Evolutionary conservation across 1,140 invertebrate genomes (phyloP).

Genomic region (Thalassaphorura encarpata): DNA sequence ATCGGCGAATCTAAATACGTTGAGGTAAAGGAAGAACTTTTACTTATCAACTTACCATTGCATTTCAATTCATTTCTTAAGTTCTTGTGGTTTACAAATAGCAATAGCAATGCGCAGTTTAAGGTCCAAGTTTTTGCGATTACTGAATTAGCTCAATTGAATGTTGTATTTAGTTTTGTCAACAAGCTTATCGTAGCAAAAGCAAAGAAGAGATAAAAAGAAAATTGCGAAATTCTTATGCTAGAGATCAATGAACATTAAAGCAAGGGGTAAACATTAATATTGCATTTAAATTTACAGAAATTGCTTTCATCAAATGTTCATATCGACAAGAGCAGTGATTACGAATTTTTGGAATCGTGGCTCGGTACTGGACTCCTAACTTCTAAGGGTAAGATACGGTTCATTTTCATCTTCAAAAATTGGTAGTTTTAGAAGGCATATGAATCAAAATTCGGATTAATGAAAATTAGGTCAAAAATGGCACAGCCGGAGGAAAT

Average conservation of each 20-base stretch:
- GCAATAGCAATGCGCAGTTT: too few relatives aligned
- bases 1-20: conserved; percentile 21
- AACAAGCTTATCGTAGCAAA: too few relatives aligned
- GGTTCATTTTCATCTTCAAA: background rate
- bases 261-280: background rate
- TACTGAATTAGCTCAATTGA: too few relatives aligned
- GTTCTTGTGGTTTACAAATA: too few relatives aligned
- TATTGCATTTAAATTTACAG: conserved; percentile 37
- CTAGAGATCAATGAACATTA: too few relatives aligned
- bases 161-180: too few relatives aligned
- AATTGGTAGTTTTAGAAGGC: too few relatives aligned
- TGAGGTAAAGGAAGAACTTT: conserved; percentile 23
- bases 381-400: conserved; percentile 12
- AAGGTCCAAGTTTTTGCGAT: too few relatives aligned
- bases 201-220: too few relatives aligned
- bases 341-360: conserved; percentile 61
- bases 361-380: conserved; percentile 39
- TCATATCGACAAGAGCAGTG: conserved; percentile 58
- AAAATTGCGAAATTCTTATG: too few relatives aligned
- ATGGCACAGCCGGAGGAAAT: conserved; percentile 65
- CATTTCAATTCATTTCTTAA: too few relatives aligned
- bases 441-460: background rate
- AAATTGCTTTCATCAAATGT: conserved; percentile 56
- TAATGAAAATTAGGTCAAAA: conserved; percentile 49
- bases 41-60: background rate